Conservation (phyloP, 2,113 vertebrate species). For the Equus przewalskii region DNA sequence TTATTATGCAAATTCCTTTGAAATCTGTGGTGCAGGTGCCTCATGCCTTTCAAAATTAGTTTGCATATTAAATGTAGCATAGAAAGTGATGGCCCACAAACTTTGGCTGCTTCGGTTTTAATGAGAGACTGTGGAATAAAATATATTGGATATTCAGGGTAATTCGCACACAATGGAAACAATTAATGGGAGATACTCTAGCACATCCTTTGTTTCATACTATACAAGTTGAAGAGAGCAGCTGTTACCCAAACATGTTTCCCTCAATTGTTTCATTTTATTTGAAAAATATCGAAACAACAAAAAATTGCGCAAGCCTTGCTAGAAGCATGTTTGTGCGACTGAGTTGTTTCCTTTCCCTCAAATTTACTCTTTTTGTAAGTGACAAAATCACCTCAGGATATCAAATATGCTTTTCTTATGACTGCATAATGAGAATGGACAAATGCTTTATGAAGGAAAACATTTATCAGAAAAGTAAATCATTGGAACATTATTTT, state of each 20-base stretch:
- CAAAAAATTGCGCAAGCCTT: not conserved
- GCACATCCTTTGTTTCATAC: conserved; percentile 52
- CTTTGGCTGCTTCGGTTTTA: conserved; percentile 74
- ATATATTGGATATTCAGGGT: conserved; percentile 30
- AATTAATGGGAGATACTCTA: conserved; percentile 76
- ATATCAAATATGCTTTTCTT: not conserved
- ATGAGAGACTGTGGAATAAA: conserved; percentile 67
- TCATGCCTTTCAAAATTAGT: conserved; percentile 86
- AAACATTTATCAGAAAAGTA: not conserved
- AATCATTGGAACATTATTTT: not conserved
- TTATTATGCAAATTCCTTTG: conserved; percentile 87
- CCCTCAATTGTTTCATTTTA: conserved; percentile 63
- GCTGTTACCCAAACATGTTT: conserved; percentile 73
- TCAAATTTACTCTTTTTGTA: conserved; percentile 55
- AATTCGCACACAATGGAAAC: conserved; percentile 71
- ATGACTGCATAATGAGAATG: not conserved
- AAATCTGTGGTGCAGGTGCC: conserved; percentile 84
- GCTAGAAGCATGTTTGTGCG: not conserved
- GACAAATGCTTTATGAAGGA: not conserved
- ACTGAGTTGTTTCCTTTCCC: conserved; percentile 6
- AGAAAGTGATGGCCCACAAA: conserved; percentile 69
- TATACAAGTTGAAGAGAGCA: conserved; percentile 42
- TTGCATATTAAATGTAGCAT: conserved; percentile 85
- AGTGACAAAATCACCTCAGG: conserved; percentile 16
- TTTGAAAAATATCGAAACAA: conserved; percentile 67